Evolutionary conservation across 2,888 invertebrate genomes (phyloP), one percentile per base, ranked within the genome.

Genomic region (Molorchus minor): DNA sequence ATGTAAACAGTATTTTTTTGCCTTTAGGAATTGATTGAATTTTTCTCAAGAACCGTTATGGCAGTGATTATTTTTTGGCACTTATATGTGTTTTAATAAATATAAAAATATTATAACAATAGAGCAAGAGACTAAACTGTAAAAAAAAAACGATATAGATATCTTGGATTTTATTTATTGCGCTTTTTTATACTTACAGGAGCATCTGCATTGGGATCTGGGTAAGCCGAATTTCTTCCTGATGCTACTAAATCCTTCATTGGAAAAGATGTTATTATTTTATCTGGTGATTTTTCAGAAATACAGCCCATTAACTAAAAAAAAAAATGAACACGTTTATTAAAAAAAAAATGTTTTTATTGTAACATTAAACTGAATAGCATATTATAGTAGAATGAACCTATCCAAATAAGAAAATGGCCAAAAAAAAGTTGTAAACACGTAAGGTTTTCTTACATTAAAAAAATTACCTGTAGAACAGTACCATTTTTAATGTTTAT

Each of bases 241-340:
- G 86, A 86, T 10, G 88, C 85, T 75, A 88, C 84, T 81, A 91
- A 84, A 75, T 94, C 93, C 75, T 92, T 92, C 92, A 94, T 91
- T 20, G 93, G 93, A 83, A 93, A 92, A 3, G 92, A 86, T 73
- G 91, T 91, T 21, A 92, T 87, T 59, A 91, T 85, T 51, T 89
- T 88, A 62, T 86, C 85, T 71, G 86, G 87, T 58, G 88, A 87
- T 61, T 86, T 87, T 73, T 93, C 93, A 10, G 92, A 89, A 16
- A 88, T 84, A 77, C 92, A 93, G 60, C 90, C 88, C 54, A 89
- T 85, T 72, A 93, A 83, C 93, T 93, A 84, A 84, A 80, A 75
- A 33, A 5, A 5, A 25, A 25, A 25, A 13, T 56, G 45, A 60
- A 56, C 36, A 58, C 3, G 12, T 10, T 33, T 33, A 25, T 25